A percentile compares a stretch with the other conserved stretches of the same genome.
Evolutionary conservation across 1,140 invertebrate species (phyloP).

Genomic region (Lineus longissimus): DNA sequence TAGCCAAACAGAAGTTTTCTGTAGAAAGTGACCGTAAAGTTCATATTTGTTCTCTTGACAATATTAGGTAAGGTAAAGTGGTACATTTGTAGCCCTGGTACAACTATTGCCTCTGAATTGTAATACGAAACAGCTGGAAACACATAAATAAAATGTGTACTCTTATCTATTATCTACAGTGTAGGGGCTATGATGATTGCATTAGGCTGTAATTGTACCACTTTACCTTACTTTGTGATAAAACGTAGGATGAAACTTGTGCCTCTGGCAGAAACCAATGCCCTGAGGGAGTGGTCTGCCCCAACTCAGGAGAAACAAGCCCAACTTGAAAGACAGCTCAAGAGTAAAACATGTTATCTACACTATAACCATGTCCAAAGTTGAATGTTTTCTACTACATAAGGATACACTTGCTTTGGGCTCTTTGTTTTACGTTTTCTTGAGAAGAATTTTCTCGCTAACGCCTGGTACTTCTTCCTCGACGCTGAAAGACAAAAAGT

Average conservation of each 20-base stretch:
- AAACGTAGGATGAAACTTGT: too few species aligned
- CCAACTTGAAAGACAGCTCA: too few species aligned
- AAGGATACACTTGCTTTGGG: constrained; percentile 57
- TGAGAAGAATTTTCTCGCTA: constrained; percentile 70
- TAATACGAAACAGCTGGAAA: background rate
- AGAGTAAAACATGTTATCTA: too few species aligned
- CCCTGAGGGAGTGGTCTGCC: too few species aligned
- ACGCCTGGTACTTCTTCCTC: constrained; percentile 75
- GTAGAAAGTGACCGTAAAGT: background rate
- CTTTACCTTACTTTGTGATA: too few species aligned
- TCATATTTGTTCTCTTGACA: background rate
- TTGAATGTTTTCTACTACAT: background rate
- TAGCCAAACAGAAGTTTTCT: background rate
- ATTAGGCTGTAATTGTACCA: too few species aligned
- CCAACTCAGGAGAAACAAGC: too few species aligned
- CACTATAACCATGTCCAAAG: too few species aligned
- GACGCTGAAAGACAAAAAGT: constrained; percentile 59
- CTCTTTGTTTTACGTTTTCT: constrained; percentile 62
- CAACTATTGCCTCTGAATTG: background rate
- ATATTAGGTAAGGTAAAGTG: background rate
- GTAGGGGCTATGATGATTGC: too few species aligned
- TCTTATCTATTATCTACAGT: too few species aligned
- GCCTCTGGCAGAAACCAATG: too few species aligned
- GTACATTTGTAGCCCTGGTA: background rate
- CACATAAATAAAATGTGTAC: background rate